Percentiles rank a stretch among this genome's conserved stretches.
These are phyloP conservation scores for Dromas ardeola DNA, from an alignment of 2,113 vertebrate species.

Conservation along the genomic window DNA sequence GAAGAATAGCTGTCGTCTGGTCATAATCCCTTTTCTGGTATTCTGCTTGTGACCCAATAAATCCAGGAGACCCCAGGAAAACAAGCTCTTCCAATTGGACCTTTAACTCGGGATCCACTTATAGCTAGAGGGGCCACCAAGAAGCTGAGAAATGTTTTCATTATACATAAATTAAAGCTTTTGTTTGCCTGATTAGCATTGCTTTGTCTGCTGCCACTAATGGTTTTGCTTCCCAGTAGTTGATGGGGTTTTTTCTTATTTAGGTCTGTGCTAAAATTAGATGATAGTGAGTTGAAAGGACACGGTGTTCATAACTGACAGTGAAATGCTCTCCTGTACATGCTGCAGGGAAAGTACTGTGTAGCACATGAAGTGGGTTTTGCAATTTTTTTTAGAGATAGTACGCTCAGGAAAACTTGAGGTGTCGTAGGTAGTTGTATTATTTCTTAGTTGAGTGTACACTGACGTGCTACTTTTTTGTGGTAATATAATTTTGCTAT, in stretches of 20 bases:
- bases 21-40: neutral
- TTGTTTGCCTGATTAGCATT: neutral
- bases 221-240: neutral
- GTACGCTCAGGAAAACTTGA: neutral
- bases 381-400: neutral
- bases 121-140: neutral
- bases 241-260: neutral
- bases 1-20: neutral
- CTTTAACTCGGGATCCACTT: neutral
- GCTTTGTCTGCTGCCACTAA: neutral
- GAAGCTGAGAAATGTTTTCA: neutral
- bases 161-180: neutral
- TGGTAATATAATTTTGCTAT: neutral
- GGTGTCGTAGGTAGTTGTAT: neutral
- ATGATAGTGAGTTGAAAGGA: neutral
- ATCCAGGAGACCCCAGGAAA: neutral
- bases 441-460: neutral
- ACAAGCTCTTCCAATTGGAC: neutral
- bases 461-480: neutral
- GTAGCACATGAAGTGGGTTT: neutral
- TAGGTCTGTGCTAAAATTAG: neutral
- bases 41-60: neutral
- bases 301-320: rapidly evolving
- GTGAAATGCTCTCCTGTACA: neutral
- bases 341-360: rapidly evolving